These are phyloP conservation scores for Bombus polaris DNA, from an alignment of 1,140 invertebrate species.

Conservation along the genomic window DNA sequence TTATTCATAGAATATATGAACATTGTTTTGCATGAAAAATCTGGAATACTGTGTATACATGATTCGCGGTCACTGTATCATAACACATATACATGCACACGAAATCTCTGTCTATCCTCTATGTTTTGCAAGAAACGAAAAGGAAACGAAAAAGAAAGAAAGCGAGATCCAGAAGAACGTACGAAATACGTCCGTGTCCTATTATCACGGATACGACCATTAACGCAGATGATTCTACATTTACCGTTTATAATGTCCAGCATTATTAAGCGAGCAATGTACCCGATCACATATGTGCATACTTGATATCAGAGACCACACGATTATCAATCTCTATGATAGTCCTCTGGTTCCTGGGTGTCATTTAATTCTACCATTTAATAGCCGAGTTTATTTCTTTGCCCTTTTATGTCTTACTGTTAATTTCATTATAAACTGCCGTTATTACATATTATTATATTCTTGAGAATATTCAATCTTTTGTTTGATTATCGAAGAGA, in stretches of 20 bases:
- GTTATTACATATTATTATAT: not conserved
- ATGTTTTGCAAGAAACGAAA: conserved; percentile 55
- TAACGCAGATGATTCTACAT: conserved; percentile 40
- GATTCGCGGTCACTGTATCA: conserved; percentile 34
- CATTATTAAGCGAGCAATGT: conserved; percentile 14
- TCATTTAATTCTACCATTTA: not conserved
- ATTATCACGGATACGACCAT: conserved; percentile 5
- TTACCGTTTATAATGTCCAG: conserved; percentile 48
- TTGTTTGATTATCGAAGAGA: not conserved
- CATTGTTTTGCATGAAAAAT: not conserved
- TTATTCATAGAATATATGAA: not conserved
- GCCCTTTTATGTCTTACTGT: not conserved
- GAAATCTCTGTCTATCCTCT: conserved; percentile 56
- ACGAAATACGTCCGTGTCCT: conserved; percentile 28
- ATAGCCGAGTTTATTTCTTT: not conserved
- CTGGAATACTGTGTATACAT: not conserved
- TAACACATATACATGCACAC: conserved; percentile 12
- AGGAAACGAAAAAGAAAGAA: not conserved
- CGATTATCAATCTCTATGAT: not conserved
- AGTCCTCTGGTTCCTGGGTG: conserved; percentile 1
- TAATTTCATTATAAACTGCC: not conserved
- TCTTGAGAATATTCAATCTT: not conserved
- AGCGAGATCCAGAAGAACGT: conserved; percentile 7
- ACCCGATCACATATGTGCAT: not conserved
- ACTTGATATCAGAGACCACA: not conserved